phyloP scores from a whole-genome alignment of 2,888 invertebrate genomes.

The Epiblema foenella region DNA sequence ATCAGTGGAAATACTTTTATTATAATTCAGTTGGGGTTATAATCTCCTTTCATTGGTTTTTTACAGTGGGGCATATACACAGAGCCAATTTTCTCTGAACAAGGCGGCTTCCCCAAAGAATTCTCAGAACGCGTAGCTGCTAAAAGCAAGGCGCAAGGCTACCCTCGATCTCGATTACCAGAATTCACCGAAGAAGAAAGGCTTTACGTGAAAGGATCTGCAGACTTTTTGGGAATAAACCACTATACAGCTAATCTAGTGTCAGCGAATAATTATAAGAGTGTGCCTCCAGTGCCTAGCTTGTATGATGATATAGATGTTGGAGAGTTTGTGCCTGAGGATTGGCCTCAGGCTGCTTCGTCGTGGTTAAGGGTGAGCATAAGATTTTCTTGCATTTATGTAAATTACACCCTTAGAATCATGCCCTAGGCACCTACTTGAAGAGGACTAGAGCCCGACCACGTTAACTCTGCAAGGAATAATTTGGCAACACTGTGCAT shows the following conservation, averaged over 20 bases:
- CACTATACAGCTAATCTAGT: constrained; percentile 83
- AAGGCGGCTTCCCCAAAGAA: constrained; percentile 82
- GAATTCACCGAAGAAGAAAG: constrained; percentile 73
- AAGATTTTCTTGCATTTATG: background rate
- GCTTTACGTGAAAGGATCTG: constrained; percentile 59
- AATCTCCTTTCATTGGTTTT: too few relatives aligned
- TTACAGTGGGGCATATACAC: constrained; percentile 76
- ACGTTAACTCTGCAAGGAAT: too few relatives aligned
- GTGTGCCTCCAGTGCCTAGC: constrained; percentile 13
- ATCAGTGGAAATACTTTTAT: too few relatives aligned
- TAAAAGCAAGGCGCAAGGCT: constrained; percentile 74
- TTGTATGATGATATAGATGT: constrained; percentile 32
- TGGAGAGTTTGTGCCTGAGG: constrained; percentile 48
- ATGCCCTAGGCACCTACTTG: too few relatives aligned
- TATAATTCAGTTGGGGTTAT: too few relatives aligned
- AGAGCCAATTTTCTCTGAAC: constrained; percentile 76
- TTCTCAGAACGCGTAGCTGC: constrained; percentile 72
- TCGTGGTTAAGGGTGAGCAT: constrained; percentile 49
- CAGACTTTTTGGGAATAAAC: constrained; percentile 85
- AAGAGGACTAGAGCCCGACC: too few relatives aligned
- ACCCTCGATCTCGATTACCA: constrained; percentile 71
- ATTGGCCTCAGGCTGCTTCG: constrained; percentile 20
- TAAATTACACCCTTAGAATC: too few relatives aligned
- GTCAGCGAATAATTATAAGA: constrained; percentile 55
- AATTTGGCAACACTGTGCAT: too few relatives aligned